These are phyloP conservation scores for Vanessa tameamea DNA, from an alignment of 1,140 invertebrate genomes.

Conservation along the genomic window DNA sequence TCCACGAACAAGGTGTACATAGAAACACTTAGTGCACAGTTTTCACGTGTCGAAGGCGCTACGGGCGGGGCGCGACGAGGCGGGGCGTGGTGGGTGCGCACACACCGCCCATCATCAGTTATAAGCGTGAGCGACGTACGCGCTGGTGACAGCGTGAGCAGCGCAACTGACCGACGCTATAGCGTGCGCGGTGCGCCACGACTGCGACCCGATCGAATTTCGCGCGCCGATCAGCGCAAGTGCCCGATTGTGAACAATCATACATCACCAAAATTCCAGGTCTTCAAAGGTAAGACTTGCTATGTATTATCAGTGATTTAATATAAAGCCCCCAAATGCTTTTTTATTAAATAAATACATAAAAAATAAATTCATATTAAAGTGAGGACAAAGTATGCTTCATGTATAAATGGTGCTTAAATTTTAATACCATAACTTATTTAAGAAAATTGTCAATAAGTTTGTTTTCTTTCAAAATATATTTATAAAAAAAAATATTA, in stretches of 20 bases:
- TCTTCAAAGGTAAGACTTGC: constrained; percentile 32
- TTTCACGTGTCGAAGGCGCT: constrained; percentile 33
- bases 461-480: too few species aligned
- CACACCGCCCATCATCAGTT: constrained; percentile 65
- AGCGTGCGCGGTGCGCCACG: constrained; percentile 55
- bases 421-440: too few species aligned
- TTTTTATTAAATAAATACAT: too few species aligned
- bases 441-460: too few species aligned
- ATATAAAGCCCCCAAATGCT: neutral
- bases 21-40: neutral
- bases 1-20: neutral
- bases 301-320: neutral
- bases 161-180: constrained; percentile 56
- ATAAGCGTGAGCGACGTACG: constrained; percentile 63
- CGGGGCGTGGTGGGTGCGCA: constrained; percentile 57
- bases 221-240: constrained; percentile 38
- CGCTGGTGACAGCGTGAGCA: constrained; percentile 60
- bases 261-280: constrained; percentile 25
- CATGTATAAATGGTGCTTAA: too few species aligned
- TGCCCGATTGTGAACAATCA: constrained; percentile 15
- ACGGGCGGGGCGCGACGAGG: constrained; percentile 50
- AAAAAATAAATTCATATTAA: too few species aligned
- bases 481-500: too few species aligned
- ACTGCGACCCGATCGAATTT: constrained; percentile 37
- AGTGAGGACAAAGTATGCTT: too few species aligned